A percentile compares a stretch with the other conserved stretches of the same genome.
These are phyloP conservation scores for Orthosia incerta DNA, from an alignment of 2,888 invertebrate genomes.

Conservation along the genomic window DNA sequence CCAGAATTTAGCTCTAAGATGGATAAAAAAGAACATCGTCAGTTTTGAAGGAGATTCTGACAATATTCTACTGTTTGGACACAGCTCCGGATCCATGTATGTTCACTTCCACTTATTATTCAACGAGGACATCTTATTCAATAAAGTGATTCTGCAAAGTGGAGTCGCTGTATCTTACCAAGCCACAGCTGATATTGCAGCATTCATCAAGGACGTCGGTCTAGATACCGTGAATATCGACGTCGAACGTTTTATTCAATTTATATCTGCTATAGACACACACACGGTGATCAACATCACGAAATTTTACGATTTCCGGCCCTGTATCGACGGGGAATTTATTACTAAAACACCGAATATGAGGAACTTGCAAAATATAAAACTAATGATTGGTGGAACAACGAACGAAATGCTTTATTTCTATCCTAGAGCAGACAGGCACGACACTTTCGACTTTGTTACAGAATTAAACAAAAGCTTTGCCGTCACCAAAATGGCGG, in stretches of 20 bases:
- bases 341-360: neutral
- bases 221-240: constrained; percentile 14
- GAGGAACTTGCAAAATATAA: constrained; percentile 19
- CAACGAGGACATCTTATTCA: constrained; percentile 18
- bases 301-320: constrained; percentile 21
- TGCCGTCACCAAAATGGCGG: constrained; percentile 11
- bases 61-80: constrained; percentile 43
- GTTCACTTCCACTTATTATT: constrained; percentile 25
- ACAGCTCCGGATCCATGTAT: constrained; percentile 41
- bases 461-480: constrained; percentile 30
- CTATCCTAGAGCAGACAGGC: constrained; percentile 6
- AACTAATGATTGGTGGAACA: constrained; percentile 39
- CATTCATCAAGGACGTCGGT: constrained; percentile 28
- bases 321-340: constrained; percentile 27
- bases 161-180: constrained; percentile 8
- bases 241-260: constrained; percentile 19
- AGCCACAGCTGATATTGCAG: neutral
- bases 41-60: constrained; percentile 45
- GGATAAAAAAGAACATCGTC: constrained; percentile 51
- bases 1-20: constrained; percentile 44
- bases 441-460: neutral
- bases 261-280: constrained; percentile 7
- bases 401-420: constrained; percentile 22
- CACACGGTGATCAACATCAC: constrained; percentile 20
- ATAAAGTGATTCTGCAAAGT: constrained; percentile 55